These are phyloP conservation scores for Rotaria magnacalcarata DNA, from an alignment of 2,888 invertebrate species.

Conservation along the genomic window DNA sequence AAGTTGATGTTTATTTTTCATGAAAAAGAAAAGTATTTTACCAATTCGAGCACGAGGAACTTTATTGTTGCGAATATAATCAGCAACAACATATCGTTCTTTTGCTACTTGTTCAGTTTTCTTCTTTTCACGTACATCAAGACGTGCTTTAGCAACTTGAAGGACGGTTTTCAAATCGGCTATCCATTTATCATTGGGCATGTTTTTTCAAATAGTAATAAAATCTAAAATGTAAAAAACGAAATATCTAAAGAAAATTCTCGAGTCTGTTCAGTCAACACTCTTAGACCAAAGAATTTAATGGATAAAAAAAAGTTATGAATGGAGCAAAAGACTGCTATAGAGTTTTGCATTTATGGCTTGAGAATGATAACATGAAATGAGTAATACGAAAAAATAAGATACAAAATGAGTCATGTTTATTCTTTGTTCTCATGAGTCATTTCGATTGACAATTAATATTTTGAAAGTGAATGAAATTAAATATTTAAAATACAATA, in stretches of 20 bases:
- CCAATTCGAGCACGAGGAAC: constrained; percentile 78
- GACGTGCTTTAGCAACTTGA: neutral
- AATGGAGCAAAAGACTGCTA: neutral
- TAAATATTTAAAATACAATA: too few relatives aligned
- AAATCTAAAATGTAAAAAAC: too few relatives aligned
- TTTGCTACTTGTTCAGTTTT: constrained; percentile 86
- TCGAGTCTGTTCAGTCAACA: too few relatives aligned
- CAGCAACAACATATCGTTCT: constrained; percentile 91
- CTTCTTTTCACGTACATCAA: constrained; percentile 33
- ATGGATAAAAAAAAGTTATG: too few relatives aligned
- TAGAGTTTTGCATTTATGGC: neutral
- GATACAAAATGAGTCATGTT: constrained; percentile 16
- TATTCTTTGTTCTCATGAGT: neutral
- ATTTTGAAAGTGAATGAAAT: too few relatives aligned
- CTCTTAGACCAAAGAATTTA: too few relatives aligned
- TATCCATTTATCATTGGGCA: constrained; percentile 20
- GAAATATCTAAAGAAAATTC: too few relatives aligned
- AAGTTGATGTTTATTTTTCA: neutral
- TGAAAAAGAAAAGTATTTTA: neutral
- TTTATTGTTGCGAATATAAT: constrained; percentile 67
- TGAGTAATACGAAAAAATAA: constrained; percentile 11
- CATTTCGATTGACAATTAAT: too few relatives aligned
- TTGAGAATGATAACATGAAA: neutral
- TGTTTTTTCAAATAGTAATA: neutral
- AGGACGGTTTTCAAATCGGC: neutral